A percentile compares a stretch with the other conserved stretches of the same genome.
Evolutionary conservation across 2,888 invertebrate species (phyloP).

Genomic region (Caprella mutica): DNA sequence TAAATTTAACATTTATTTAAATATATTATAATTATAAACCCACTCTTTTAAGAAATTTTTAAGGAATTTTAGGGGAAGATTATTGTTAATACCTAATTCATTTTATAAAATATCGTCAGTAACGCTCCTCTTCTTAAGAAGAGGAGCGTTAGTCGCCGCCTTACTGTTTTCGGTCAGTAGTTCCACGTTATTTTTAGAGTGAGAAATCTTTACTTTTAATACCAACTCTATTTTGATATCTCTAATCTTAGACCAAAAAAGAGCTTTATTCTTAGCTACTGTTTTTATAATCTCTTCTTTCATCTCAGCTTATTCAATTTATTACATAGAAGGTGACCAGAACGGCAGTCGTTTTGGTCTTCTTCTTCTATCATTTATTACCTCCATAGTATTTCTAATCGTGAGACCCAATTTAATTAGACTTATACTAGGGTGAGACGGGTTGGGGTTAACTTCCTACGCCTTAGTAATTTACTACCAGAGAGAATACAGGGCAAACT

Average conservation of each 20-base stretch:
- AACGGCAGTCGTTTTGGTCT: constrained; percentile 54
- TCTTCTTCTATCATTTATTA: constrained; percentile 54
- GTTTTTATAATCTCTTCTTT: background rate
- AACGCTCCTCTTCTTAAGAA: too few relatives aligned
- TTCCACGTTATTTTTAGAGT: background rate
- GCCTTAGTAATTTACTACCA: constrained; percentile 61
- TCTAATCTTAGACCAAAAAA: background rate
- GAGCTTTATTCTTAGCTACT: background rate
- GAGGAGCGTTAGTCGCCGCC: too few relatives aligned
- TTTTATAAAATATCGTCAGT: too few relatives aligned
- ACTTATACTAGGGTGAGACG: constrained; percentile 61
- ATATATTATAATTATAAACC: too few relatives aligned
- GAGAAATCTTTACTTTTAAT: background rate
- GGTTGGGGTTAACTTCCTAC: constrained; percentile 59
- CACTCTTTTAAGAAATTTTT: too few relatives aligned
- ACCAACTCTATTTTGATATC: background rate
- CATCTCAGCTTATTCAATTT: background rate
- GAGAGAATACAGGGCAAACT: constrained; percentile 56
- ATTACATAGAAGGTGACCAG: constrained; percentile 51
- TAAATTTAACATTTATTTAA: too few relatives aligned
- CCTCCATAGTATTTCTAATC: constrained; percentile 57
- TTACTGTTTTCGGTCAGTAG: background rate
- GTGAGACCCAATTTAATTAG: constrained; percentile 57
- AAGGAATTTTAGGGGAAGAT: too few relatives aligned
- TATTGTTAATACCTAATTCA: too few relatives aligned